Conservation (phyloP, 2,113 vertebrate genomes). For the Polyodon spathula region DNA sequence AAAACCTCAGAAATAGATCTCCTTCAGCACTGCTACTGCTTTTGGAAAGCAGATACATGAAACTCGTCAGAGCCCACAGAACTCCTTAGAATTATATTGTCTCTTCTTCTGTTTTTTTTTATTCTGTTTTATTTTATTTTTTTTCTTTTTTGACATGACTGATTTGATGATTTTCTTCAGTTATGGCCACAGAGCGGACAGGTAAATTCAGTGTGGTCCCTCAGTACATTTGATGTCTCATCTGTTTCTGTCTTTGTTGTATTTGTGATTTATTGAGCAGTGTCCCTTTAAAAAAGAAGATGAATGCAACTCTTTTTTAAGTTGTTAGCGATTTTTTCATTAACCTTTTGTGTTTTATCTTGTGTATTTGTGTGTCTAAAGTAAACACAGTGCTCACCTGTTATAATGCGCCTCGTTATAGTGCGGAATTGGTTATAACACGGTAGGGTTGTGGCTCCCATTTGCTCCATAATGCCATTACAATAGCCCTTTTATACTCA, state of each 20-base stretch:
- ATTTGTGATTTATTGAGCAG: background rate
- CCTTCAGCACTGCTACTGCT: background rate
- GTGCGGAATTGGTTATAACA: too few relatives aligned
- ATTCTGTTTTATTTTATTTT: constrained; percentile 38
- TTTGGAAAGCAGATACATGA: background rate
- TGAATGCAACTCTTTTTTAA: too few relatives aligned
- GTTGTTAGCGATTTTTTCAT: too few relatives aligned
- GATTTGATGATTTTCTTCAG: constrained; percentile 63
- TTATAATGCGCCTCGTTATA: too few relatives aligned
- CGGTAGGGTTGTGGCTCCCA: too few relatives aligned
- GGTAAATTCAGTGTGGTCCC: constrained; percentile 58
- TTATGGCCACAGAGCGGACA: constrained; percentile 80
- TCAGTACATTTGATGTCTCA: constrained; percentile 27
- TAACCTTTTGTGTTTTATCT: too few relatives aligned
- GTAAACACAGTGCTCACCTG: too few relatives aligned
- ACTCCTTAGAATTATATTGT: constrained; percentile 11
- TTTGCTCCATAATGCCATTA: too few relatives aligned
- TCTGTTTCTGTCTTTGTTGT: constrained; percentile 29
- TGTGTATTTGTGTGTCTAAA: too few relatives aligned
- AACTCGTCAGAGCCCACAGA: background rate
- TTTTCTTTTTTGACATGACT: constrained; percentile 37
- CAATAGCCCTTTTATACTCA: too few relatives aligned
- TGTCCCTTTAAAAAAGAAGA: too few relatives aligned
- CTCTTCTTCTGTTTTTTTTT: constrained; percentile 24
- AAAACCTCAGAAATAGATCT: background rate